phyloP scores from a whole-genome alignment of 2,797 vertebrate species.

The Sebastes iracundus region DNA sequence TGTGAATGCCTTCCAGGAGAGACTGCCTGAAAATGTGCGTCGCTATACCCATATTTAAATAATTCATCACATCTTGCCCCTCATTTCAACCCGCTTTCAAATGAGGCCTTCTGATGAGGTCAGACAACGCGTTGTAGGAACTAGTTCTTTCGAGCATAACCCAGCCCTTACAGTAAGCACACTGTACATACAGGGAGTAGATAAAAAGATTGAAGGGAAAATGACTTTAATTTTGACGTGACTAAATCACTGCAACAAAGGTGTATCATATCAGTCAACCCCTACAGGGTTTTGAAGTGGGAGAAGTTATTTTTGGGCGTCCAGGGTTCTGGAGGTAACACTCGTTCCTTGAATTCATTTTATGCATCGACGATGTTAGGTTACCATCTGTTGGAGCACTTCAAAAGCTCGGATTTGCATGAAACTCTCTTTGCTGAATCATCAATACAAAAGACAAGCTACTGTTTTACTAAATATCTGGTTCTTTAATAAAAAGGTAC shows the following conservation, averaged over 20 bases:
- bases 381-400: background rate
- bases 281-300: background rate
- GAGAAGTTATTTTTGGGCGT: background rate
- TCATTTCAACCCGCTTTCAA: background rate
- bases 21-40: background rate
- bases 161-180: background rate
- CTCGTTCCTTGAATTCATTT: background rate
- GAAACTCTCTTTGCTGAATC: background rate
- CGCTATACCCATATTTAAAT: constrained; percentile 19
- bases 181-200: background rate
- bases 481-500: background rate
- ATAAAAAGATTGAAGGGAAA: background rate
- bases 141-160: background rate
- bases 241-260: background rate
- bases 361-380: background rate
- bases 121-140: background rate
- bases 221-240: background rate
- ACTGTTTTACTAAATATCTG: background rate
- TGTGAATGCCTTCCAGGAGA: background rate
- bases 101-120: background rate
- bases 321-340: background rate
- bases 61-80: background rate
- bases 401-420: constrained; percentile 2
- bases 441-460: background rate
- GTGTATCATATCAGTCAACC: background rate